Percentiles rank a stretch among this genome's conserved stretches.
phyloP scores from a whole-genome alignment of 2,888 invertebrate species.

The Junonia oenone region DNA sequence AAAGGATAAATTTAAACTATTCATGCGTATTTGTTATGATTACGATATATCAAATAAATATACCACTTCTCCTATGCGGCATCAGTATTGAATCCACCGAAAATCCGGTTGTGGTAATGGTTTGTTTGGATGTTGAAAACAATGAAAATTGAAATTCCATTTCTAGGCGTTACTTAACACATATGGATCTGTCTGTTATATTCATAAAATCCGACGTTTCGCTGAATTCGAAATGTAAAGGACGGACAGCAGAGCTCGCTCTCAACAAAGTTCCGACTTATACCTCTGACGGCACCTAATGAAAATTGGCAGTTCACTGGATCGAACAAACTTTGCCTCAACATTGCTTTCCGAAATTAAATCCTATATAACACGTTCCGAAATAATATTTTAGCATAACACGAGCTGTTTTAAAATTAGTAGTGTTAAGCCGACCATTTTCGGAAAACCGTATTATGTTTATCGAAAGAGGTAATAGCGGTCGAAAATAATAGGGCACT shows the following conservation, averaged over 20 bases:
- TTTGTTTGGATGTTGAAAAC: constrained; percentile 26
- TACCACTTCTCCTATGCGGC: too few species aligned
- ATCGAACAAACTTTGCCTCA: constrained; percentile 51
- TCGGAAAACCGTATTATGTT: constrained; percentile 34
- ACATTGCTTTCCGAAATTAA: constrained; percentile 15
- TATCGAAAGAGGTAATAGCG: constrained; percentile 7
- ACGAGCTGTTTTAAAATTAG: constrained; percentile 21
- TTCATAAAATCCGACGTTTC: constrained; percentile 51
- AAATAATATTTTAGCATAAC: constrained; percentile 7
- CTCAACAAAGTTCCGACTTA: constrained; percentile 56
- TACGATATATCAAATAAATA: too few species aligned
- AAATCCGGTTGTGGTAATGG: neutral
- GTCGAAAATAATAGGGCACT: neutral
- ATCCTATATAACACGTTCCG: neutral
- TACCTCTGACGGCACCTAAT: constrained; percentile 57
- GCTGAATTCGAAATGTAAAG: constrained; percentile 56
- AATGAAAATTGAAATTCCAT: constrained; percentile 38
- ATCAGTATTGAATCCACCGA: too few species aligned
- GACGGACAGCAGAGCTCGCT: constrained; percentile 42
- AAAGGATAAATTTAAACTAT: too few species aligned
- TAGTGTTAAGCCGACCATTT: constrained; percentile 33
- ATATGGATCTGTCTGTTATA: constrained; percentile 36
- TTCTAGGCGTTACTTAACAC: constrained; percentile 40
- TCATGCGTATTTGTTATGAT: too few species aligned
- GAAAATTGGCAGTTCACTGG: constrained; percentile 71